Percentiles rank a stretch among this genome's conserved stretches.
Evolutionary conservation across 2,888 invertebrate genomes (phyloP).

Genomic region (Galeruca laticollis): DNA sequence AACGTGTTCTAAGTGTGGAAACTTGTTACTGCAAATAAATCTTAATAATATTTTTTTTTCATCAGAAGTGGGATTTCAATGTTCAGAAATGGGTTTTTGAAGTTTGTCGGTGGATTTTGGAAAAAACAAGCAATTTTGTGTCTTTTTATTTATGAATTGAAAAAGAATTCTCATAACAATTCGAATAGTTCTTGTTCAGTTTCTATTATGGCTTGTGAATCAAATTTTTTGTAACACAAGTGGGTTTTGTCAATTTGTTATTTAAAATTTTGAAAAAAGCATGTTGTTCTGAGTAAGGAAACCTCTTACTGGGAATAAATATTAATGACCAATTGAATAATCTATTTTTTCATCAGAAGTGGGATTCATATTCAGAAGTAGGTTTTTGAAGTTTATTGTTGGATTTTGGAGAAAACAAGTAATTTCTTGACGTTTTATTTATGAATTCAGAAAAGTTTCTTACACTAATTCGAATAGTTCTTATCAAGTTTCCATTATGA

Average conservation of each 20-base stretch:
- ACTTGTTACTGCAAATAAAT: slow-evolving; percentile 60
- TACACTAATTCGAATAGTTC: too few species aligned
- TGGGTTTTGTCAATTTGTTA: too few species aligned
- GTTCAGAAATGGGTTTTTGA: not conserved
- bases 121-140: slow-evolving; percentile 7
- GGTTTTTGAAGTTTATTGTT: not conserved
- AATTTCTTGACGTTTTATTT: too few species aligned
- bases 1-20: too few species aligned
- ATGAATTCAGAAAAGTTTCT: too few species aligned
- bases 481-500: too few species aligned
- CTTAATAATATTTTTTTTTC: slow-evolving; percentile 7
- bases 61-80: not conserved
- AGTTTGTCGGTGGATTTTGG: not conserved
- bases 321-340: too few species aligned
- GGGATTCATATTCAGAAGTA: not conserved
- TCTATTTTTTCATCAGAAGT: not conserved
- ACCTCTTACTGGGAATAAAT: slow-evolving; percentile 60
- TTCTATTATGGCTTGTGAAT: slow-evolving; percentile 42
- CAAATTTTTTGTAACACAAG: slow-evolving; percentile 53
- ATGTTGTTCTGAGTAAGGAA: too few species aligned
- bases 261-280: too few species aligned
- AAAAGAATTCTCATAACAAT: too few species aligned
- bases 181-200: too few species aligned
- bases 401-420: not conserved
- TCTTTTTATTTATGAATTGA: too few species aligned